Evolutionary conservation across 2,797 vertebrate species (phyloP).

Genomic region (Gobionotothen gibberifrons): DNA sequence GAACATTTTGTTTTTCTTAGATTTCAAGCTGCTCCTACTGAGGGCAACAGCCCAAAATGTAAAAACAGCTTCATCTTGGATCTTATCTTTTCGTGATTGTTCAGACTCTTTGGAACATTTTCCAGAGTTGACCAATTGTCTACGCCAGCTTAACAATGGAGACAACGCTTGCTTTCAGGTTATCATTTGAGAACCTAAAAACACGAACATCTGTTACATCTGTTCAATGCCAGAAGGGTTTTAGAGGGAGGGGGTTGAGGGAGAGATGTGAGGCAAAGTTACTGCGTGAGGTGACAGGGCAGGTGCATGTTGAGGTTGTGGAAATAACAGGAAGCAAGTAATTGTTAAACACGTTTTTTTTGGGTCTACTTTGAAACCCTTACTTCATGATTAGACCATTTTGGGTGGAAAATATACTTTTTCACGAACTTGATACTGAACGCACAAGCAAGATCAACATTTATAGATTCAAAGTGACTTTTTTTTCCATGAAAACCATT

Average conservation of each 20-base stretch:
- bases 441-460: not conserved
- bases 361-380: not conserved
- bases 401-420: not conserved
- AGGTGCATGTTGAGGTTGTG: not conserved
- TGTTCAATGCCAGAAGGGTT: not conserved
- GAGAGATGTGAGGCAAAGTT: not conserved
- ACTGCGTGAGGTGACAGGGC: not conserved
- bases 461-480: not conserved
- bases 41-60: not conserved
- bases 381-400: not conserved
- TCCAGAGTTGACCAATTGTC: constrained; percentile 3
- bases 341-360: not conserved
- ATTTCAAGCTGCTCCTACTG: not conserved
- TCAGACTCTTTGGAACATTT: not conserved
- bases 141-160: not conserved
- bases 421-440: not conserved
- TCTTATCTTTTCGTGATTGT: not conserved
- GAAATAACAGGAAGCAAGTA: not conserved
- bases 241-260: not conserved
- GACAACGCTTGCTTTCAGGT: constrained; percentile 2
- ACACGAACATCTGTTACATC: constrained; percentile 16
- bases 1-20: not conserved
- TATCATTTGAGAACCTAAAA: constrained; percentile 14
- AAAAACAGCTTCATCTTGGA: not conserved
- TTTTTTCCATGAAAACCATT: not conserved